Evolutionary conservation across 2,888 invertebrate species (phyloP), one percentile per base, ranked within the genome.

Genomic region (Perdita meconis): DNA sequence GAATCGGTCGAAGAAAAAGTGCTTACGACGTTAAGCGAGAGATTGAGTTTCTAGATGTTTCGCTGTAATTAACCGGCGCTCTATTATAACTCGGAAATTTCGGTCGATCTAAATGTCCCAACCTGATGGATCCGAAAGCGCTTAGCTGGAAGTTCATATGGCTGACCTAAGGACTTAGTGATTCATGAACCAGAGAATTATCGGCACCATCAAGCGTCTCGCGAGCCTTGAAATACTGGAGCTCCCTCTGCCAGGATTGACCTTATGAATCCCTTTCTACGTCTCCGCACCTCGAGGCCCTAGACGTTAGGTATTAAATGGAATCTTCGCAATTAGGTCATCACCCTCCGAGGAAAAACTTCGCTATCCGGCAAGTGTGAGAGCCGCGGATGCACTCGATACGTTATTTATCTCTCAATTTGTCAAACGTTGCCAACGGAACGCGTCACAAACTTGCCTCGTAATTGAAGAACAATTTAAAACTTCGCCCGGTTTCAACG

Each of bases 181-280:
- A 53, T n/a, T 53, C 53, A 53, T 30, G 53, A 16, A 13, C 30
- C 53, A n/a, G 26, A 30, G 30, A 30, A 24, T 24, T 51, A 26
- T 51, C 44, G 44, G 19, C n/a, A 44, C 19, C 44, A n/a, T 44
- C 16, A 19, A n/a, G 44, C 19, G 44, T 2, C 44, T 44, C 44
- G 44, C 44, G 44, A 44, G 44, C 16, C 44, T 44, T 16, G 16
- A 6, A 16, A 19, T 16, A 8, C n/a, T 1, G 44, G 6, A 16
- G 44, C 16, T 44, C 1, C 44, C 8, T 6, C 8, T n/a, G 16
- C 44, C n/a, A 44, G 19, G 19, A 16, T 16, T 44, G 44, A 44
- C 44, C 6, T 44, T 44, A 44, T 44, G 44, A 44, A 44, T 16
- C 2, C 44, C 44, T 44, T 44, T n/a, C n/a, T 44, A 44, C 19